Evolutionary conservation across 2,113 vertebrate genomes (phyloP), one percentile per base, ranked within the genome.

Genomic region (Seriola rivoliana): DNA sequence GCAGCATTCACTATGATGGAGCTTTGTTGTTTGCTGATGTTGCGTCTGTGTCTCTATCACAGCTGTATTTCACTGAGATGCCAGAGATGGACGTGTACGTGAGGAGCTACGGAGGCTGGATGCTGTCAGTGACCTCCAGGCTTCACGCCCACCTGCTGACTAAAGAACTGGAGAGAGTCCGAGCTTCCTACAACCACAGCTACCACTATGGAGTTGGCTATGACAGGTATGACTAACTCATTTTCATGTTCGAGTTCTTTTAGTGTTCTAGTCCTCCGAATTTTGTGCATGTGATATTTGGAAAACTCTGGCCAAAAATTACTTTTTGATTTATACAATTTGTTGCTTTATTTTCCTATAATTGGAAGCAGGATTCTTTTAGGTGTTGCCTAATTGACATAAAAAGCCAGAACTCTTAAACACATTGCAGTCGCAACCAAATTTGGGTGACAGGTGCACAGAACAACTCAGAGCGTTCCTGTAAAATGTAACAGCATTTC

Each of bases 61-160:
- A 96, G 95, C 83, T 96, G 81, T 96, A 95, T 68, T 95, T 96
- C 81, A 94, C 93, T 2, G 93, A 95, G 62, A 94, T 95, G 95
- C 94, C 94, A 1, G 93, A 93, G 66, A 95, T 95, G 94, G 86
- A 95, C 4, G 93, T 95, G 32, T 96, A 95, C 0, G 95, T 96
- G 91, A 92, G 94, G 79, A 90, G 91, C 54, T 96, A 95, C 4
- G 95, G 95, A 0, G 95, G 95, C 74, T 96, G 95, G 95, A 96
- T 96, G 94, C 85, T 96, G 57, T 95, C 95, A 0, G 86, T 95
- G 82, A 95, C 93, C 17, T 96, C 95, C 85, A 89, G 93, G 81
- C 87, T 94, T 55, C 91, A 96, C 21, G 87, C 95, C 19, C 94
- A 94, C 84, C 88, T 94, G 64, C 92, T 96, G 77, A 93, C 75